Evolutionary conservation across 2,888 invertebrate genomes (phyloP).

Genomic region (Frankliniella fusca): DNA sequence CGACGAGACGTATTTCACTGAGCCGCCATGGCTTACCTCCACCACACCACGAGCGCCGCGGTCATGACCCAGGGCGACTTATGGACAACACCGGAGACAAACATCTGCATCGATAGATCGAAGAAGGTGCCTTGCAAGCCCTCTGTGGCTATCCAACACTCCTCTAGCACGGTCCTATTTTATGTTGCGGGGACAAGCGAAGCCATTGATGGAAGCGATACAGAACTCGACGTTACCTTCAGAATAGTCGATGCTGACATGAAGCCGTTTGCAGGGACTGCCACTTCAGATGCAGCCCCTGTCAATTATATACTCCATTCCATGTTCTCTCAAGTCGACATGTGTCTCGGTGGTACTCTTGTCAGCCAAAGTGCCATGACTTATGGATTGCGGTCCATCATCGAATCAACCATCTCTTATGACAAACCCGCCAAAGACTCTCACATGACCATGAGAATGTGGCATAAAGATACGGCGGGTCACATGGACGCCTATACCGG

Average conservation of each 20-base stretch:
- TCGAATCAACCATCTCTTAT: slow-evolving; percentile 40
- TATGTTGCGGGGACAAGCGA: slow-evolving; percentile 39
- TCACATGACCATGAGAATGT: slow-evolving; percentile 37
- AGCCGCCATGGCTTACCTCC: not conserved
- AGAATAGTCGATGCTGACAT: not conserved
- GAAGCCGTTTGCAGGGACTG: not conserved
- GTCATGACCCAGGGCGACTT: slow-evolving; percentile 33
- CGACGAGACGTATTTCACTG: not conserved
- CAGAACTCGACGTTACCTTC: not conserved
- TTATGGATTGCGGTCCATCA: slow-evolving; percentile 40
- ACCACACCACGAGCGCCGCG: not conserved
- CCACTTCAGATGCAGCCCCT: slow-evolving; percentile 33
- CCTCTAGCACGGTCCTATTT: slow-evolving; percentile 40
- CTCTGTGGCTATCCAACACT: slow-evolving; percentile 38
- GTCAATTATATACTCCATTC: slow-evolving; percentile 40
- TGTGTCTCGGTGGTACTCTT: slow-evolving; percentile 41
- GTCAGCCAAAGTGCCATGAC: slow-evolving; percentile 40
- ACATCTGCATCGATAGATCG: slow-evolving; percentile 38
- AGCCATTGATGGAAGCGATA: not conserved
- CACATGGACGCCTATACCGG: slow-evolving; percentile 32
- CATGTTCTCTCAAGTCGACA: slow-evolving; percentile 40
- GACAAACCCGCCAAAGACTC: slow-evolving; percentile 36
- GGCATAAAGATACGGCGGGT: slow-evolving; percentile 36
- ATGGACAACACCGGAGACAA: slow-evolving; percentile 40
- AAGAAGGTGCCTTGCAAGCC: slow-evolving; percentile 41